Conservation (phyloP, 2,797 vertebrate species). For the Scolopax bukidnonensis region DNA sequence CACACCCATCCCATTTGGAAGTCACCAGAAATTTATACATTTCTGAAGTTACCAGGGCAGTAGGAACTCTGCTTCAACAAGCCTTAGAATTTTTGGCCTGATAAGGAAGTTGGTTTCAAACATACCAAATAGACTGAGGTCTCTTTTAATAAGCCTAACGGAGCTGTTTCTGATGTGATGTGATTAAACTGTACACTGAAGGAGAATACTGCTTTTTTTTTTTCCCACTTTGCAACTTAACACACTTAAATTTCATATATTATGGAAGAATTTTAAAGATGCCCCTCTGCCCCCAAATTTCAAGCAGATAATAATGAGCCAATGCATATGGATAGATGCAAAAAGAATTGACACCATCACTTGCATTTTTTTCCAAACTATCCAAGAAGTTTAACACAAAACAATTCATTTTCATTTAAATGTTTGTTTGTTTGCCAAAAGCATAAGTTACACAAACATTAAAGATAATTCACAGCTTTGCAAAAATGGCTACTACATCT, state of each 20-base stretch:
- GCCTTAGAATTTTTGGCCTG: not conserved
- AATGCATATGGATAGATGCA: rapidly evolving
- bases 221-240: not conserved
- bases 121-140: not conserved
- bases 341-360: not conserved
- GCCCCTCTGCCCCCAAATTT: not conserved
- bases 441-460: not conserved
- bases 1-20: not conserved
- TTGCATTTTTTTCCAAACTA: not conserved
- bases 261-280: not conserved
- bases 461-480: not conserved
- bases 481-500: not conserved
- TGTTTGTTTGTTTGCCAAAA: not conserved
- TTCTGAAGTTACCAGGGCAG: not conserved
- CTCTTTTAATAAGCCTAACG: not conserved
- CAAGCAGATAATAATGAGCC: not conserved
- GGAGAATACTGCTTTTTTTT: not conserved
- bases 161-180: not conserved
- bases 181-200: not conserved
- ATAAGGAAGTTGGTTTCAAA: not conserved
- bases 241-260: not conserved
- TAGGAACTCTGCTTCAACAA: not conserved
- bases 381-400: not conserved
- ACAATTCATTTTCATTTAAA: not conserved
- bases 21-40: rapidly evolving